Evolutionary conservation across 2,797 vertebrate species (phyloP), one percentile per base, ranked within the genome.

Genomic region (Xenentodon cancila): DNA sequence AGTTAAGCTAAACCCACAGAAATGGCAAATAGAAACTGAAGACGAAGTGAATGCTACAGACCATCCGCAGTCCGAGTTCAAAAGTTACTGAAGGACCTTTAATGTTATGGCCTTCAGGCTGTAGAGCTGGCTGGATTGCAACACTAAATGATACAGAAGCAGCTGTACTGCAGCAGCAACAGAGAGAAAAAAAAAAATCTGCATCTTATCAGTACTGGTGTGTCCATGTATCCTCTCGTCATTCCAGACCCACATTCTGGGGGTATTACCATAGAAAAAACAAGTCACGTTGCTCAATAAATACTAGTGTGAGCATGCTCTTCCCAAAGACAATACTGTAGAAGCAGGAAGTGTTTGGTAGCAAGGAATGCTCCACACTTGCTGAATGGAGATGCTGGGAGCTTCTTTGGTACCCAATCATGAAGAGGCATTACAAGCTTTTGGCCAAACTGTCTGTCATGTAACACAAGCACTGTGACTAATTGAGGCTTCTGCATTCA

Each of bases 281-380:
- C 50, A 67, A 74, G 68, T 45, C 58, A 53, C 53, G 78, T 71
- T 79, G 68, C 73, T 80, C 56, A 71, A 73, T 77, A 77, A 74
- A 53, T 64, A 60, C 65, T 48, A 57, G 75, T 49, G 53, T 60
- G 73, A 77, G 67, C 73, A 73, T 71, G 81, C 68, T 74, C 73
- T 52, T 84, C 65, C 34, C 80, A 54, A 71, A 53, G 54, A 75
- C 50, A 85, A 87, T 77, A 42, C 51, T 53, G 53, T 49, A 47
- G 81, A 84, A 85, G 77, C 73, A 87, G 73, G 80, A 25, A 25
- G 25, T 25, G 25, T 84, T 78, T 46, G 53, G 71, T 59, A 57
- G 71, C 75, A 61, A 87, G 77, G 81, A 86, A 84, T 84, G 75
- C 68, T 75, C 50, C 80, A 64, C 55, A 64, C 68, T 25, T 16